Evolutionary conservation across 2,113 vertebrate species (phyloP).

Genomic region (Anthoscopus minutus): DNA sequence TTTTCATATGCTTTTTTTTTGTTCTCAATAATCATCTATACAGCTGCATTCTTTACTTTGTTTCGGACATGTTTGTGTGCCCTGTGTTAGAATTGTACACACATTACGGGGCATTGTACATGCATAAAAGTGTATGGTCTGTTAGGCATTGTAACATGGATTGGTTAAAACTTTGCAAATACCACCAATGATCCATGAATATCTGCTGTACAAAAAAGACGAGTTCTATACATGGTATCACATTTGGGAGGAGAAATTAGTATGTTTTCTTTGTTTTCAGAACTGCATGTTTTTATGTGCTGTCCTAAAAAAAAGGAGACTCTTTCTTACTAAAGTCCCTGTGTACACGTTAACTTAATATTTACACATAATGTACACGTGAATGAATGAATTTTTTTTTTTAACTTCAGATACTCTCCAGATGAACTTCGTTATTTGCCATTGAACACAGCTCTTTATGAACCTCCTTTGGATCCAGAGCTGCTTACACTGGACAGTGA

Average conservation of each 20-base stretch:
- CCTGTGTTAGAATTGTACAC: background rate
- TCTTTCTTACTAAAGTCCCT: background rate
- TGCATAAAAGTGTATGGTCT: background rate
- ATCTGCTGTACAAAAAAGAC: background rate
- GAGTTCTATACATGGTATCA: background rate
- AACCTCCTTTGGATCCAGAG: conserved; percentile 94
- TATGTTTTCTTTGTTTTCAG: background rate
- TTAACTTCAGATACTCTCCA: conserved; percentile 84
- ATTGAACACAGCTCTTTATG: conserved; percentile 92
- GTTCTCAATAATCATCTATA: background rate
- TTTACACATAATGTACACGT: background rate
- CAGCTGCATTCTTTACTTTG: background rate
- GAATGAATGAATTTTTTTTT: background rate
- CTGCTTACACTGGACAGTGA: conserved; percentile 91
- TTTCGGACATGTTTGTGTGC: background rate
- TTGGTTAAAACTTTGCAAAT: background rate
- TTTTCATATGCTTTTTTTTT: background rate
- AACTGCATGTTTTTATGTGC: background rate
- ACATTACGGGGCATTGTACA: background rate
- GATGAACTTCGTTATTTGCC: conserved; percentile 96
- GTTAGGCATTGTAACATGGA: fast-evolving
- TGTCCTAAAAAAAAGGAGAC: background rate
- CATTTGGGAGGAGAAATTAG: background rate
- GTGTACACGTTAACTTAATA: background rate
- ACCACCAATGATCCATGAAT: background rate